Evolutionary conservation across 1,140 invertebrate species (phyloP).

Genomic region (Xylocopa sonorina): DNA sequence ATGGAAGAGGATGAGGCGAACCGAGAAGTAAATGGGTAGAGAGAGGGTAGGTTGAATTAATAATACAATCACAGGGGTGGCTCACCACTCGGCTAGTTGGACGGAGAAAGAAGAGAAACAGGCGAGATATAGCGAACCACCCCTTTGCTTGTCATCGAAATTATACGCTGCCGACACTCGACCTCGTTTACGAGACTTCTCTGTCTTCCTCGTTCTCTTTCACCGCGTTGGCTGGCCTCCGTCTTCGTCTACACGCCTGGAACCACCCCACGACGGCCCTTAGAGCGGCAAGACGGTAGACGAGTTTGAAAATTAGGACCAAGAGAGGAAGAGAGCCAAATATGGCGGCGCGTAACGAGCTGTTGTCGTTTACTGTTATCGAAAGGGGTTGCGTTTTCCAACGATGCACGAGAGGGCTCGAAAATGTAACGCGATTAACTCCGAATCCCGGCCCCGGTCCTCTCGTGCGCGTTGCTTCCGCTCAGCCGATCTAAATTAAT

Average conservation of each 20-base stretch:
- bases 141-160: slow-evolving; percentile 68
- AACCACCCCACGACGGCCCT: slow-evolving; percentile 25
- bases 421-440: slow-evolving; percentile 42
- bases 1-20: slow-evolving; percentile 25
- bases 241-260: neutral
- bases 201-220: slow-evolving; percentile 35
- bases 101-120: neutral
- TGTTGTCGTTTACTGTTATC: slow-evolving; percentile 52
- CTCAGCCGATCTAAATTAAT: slow-evolving; percentile 33
- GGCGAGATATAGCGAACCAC: slow-evolving; percentile 61
- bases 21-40: slow-evolving; percentile 56
- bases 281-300: slow-evolving; percentile 22
- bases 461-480: slow-evolving; percentile 14
- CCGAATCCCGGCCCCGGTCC: slow-evolving; percentile 32
- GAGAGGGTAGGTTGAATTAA: slow-evolving; percentile 65
- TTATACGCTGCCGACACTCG: slow-evolving; percentile 68
- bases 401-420: neutral
- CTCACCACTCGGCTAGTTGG: slow-evolving; percentile 56
- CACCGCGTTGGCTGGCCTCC: slow-evolving; percentile 1
- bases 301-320: slow-evolving; percentile 44
- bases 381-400: slow-evolving; percentile 33
- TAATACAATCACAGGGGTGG: slow-evolving; percentile 71
- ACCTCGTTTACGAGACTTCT: slow-evolving; percentile 62
- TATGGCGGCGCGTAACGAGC: slow-evolving; percentile 47
- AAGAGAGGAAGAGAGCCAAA: slow-evolving; percentile 40